Conservation (phyloP, 1,140 invertebrate species). For the Theocolax elegans region DNA sequence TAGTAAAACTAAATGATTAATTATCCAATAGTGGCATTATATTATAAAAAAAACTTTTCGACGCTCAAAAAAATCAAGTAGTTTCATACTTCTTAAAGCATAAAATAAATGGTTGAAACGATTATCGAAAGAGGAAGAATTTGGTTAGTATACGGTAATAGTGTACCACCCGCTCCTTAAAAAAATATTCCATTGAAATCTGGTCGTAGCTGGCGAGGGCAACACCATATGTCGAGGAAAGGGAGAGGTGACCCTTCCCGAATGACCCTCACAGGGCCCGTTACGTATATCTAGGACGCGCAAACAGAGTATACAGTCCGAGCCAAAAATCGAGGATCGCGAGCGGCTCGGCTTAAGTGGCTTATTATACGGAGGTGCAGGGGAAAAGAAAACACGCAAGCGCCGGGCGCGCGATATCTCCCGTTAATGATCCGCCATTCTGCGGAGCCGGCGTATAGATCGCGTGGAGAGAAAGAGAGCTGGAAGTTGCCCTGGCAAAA, state of each 20-base stretch:
- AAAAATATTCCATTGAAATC: conserved; percentile 38
- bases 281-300: background rate
- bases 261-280: conserved; percentile 15
- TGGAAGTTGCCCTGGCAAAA: conserved; percentile 11
- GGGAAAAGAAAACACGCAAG: background rate
- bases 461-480: background rate
- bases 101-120: too few species aligned
- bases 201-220: conserved; percentile 6
- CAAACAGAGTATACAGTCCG: background rate
- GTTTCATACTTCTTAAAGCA: too few species aligned
- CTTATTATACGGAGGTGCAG: background rate
- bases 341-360: background rate
- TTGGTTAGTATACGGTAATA: too few species aligned
- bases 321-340: background rate
- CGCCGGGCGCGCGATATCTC: conserved; percentile 13
- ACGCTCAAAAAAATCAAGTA: too few species aligned
- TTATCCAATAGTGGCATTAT: too few species aligned
- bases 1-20: too few species aligned
- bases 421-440: conserved; percentile 35
- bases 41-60: too few species aligned
- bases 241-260: conserved; percentile 19
- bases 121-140: too few species aligned
- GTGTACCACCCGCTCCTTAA: too few species aligned
- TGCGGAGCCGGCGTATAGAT: conserved; percentile 13
- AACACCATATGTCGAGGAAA: conserved; percentile 30